Evolutionary conservation across 2,113 vertebrate genomes (phyloP).

Genomic region (Labeo rohita): DNA sequence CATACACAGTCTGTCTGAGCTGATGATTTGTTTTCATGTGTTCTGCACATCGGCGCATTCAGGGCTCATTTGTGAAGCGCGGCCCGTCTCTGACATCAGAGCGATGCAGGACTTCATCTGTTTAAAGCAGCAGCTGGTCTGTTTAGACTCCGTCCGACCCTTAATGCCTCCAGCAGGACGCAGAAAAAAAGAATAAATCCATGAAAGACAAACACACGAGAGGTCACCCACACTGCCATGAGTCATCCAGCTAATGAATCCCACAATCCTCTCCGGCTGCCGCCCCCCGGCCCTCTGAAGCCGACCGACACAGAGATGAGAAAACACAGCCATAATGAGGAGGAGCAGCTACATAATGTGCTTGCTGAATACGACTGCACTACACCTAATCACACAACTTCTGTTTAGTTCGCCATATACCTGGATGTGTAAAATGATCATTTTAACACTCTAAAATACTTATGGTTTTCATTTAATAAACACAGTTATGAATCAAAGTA

Average conservation of each 20-base stretch:
- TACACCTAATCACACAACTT: not conserved
- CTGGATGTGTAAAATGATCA: too few species aligned
- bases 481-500: not conserved
- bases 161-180: conserved; percentile 44
- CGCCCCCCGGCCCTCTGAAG: conserved; percentile 53
- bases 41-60: not conserved
- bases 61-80: not conserved
- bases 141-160: conserved; percentile 52
- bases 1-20: conserved; percentile 62
- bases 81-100: not conserved
- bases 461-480: not conserved
- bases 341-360: not conserved
- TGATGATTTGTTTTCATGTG: conserved; percentile 66
- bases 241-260: conserved; percentile 75
- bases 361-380: not conserved
- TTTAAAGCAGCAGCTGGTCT: conserved; percentile 46
- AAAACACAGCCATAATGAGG: conserved; percentile 9
- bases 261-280: conserved; percentile 63
- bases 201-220: conserved; percentile 72
- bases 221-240: conserved; percentile 71
- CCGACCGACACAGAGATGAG: conserved; percentile 47
- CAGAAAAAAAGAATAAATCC: conserved; percentile 66
- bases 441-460: not conserved
- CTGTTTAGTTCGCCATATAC: not conserved
- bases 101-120: conserved; percentile 37